phyloP scores from a whole-genome alignment of 2,113 vertebrate genomes.

The Hydrolagus affinis region DNA sequence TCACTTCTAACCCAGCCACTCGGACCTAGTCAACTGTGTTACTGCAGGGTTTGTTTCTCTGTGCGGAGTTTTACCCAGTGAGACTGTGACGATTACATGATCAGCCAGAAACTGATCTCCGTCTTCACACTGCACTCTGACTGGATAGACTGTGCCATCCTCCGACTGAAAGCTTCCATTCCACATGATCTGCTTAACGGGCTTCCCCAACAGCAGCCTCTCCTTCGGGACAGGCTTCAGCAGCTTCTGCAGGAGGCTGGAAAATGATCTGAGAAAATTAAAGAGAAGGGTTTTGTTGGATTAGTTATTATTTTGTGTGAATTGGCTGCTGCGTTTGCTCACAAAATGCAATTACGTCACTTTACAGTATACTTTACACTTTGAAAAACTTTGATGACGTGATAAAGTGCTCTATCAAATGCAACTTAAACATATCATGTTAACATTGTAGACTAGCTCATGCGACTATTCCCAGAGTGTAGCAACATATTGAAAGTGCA shows the following conservation, averaged over 20 bases:
- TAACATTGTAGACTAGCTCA: too few relatives aligned
- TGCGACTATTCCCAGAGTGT: too few relatives aligned
- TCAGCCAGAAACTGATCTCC: constrained; percentile 40
- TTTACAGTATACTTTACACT: too few relatives aligned
- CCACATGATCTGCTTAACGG: constrained; percentile 40
- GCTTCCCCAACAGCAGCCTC: constrained; percentile 36
- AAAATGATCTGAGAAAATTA: constrained; percentile 38
- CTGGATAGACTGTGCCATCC: constrained; percentile 33
- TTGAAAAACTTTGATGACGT: too few relatives aligned
- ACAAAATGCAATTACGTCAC: neutral
- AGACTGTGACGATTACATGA: constrained; percentile 44
- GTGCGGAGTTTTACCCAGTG: constrained; percentile 43
- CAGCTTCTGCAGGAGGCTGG: constrained; percentile 36
- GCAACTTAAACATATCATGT: too few relatives aligned
- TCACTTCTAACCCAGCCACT: too few relatives aligned
- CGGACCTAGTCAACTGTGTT: too few relatives aligned
- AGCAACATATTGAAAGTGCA: too few relatives aligned
- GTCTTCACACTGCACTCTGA: constrained; percentile 39
- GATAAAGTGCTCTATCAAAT: too few relatives aligned
- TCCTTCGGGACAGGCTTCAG: constrained; percentile 37
- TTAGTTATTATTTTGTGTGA: too few relatives aligned
- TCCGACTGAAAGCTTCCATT: constrained; percentile 36
- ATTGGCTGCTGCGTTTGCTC: neutral
- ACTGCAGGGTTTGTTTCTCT: too few relatives aligned
- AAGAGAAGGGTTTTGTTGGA: too few relatives aligned